Evolutionary conservation across 2,113 vertebrate genomes (phyloP), one percentile per base, ranked within the genome.

Genomic region (Muntiacus reevesi): DNA sequence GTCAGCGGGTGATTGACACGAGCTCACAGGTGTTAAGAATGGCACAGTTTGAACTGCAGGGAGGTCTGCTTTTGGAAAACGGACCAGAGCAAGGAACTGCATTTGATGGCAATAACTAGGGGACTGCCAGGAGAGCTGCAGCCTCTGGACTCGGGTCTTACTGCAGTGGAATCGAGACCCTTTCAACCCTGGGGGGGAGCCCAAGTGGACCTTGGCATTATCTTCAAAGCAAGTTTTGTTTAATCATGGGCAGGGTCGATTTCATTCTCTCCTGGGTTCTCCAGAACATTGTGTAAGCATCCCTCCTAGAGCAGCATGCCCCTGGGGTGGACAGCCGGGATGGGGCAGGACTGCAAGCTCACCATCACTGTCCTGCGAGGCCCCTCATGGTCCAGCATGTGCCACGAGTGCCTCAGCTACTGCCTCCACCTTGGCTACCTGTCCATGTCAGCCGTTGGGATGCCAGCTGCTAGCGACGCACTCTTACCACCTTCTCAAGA

Each of bases 371-470:
- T 2, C 60, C 23, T 1, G 5, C 3, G 0, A 45, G 74, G 57
- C 43, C 23, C 45, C 47, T 30, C 0, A 1, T 25, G 3, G 33
- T 9, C 5, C 2, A 17, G 23, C 36, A n/a, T 27, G 6, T 0
- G 13, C 74, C 16, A 23, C 0, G 6, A 40, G 52, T 5, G 10
- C 13, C 50, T 16, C 40, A 59, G 23, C 16, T 14, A 6, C 7
- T 0, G 1, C 57, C 78, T n/a, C 19, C 25, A 5, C 55, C 36
- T 0, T 43, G 19, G 36, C 57, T 57, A 59, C 62, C 33, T 2
- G 0, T 10, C 47, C 7, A 7, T 3, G 27, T 47, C 23, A 3
- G 28, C 5, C 11, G 3, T 30, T 1, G 21, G 16, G 60, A 60
- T 23, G n/a, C 5, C 3, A 28, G 33, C 76, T 45, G n/a, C 43